Conservation (phyloP, 2,888 invertebrate species). For the Pristionchus entomophagus region DNA sequence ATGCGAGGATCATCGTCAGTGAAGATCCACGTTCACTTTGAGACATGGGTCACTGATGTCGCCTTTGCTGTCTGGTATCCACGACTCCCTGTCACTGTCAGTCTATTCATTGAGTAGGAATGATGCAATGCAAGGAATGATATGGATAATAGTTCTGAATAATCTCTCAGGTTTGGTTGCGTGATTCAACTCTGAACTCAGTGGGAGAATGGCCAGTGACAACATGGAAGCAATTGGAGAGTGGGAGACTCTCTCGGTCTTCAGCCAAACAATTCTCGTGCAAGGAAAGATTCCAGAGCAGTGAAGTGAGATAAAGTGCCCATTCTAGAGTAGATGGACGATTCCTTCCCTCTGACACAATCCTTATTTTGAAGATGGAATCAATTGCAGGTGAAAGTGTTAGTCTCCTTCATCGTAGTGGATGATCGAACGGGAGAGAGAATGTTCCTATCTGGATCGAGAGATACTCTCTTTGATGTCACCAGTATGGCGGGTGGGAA, state of each 20-base stretch:
- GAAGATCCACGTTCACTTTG: constrained; percentile 66
- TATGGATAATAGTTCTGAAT: too few species aligned
- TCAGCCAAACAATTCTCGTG: constrained; percentile 67
- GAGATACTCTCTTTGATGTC: constrained; percentile 69
- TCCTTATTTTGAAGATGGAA: too few species aligned
- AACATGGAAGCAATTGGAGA: constrained; percentile 63
- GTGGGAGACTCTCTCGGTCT: constrained; percentile 34
- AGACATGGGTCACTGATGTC: constrained; percentile 60
- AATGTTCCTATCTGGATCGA: constrained; percentile 61
- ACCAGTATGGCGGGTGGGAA: constrained; percentile 55
- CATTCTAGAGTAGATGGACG: too few species aligned
- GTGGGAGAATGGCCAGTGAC: constrained; percentile 67
- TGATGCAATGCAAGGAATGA: background rate
- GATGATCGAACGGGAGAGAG: constrained; percentile 68
- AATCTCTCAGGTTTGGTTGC: constrained; percentile 53
- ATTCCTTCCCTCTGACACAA: too few species aligned
- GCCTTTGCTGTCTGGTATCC: constrained; percentile 73
- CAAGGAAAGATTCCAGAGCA: constrained; percentile 66
- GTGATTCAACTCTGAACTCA: constrained; percentile 57
- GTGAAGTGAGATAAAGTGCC: constrained; percentile 65
- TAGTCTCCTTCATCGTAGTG: constrained; percentile 69
- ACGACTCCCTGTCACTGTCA: constrained; percentile 67
- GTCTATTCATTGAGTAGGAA: too few species aligned
- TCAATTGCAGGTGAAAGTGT: constrained; percentile 61
- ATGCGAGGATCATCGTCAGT: constrained; percentile 63